Evolutionary conservation across 2,797 vertebrate genomes (phyloP), one percentile per base, ranked within the genome.

Genomic region (Tolypeutes matacus): DNA sequence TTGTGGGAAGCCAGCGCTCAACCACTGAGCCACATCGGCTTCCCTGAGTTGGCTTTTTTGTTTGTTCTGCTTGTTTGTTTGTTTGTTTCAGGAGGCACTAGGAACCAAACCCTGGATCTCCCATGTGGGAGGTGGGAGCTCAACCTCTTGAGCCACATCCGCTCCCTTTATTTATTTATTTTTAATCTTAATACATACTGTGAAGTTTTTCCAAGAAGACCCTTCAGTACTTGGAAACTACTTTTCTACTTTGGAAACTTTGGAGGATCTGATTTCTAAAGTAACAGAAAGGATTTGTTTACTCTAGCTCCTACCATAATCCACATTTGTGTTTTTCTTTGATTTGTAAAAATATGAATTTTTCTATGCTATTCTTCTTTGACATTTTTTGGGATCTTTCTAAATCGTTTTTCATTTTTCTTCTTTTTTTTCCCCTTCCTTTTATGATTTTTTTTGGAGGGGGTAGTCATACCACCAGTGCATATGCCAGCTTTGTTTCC

Each of bases 151-250:
- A 46, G 46, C 46, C 46, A 8, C 5, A 46, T 46, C 46, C 46
- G 11, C 46, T 46, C 46, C 46, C 46, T 46, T 70, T 49, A 31
- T 34, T 34, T 70, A 3, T 72, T 36, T 58, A 29, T 39, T 86
- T 58, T 31, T 46, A 29, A 78, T 46, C 56, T 72, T 49, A 77
- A 83, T n/a, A 80, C 9, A 20, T 72, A 29, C 27, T 9, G 27
- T 39, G 39, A 31, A 23, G 42, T 62, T 53, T 76, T 72, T 77
- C 51, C 53, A 12, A 77, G 25, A 39, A 49, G 75, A 62, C 70
- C n/a, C 73, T 94, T 49, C 18, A 46, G 20, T 70, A 42, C 65
- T 76, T 95, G 72, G 56, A 78, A 86, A 84, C 82, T 51, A 46
- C 78, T 34, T 31, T 82, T 12, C 20, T 51, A 34, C 56, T 46